Conservation (phyloP, 2,113 vertebrate species). For the Nibea albiflora region DNA sequence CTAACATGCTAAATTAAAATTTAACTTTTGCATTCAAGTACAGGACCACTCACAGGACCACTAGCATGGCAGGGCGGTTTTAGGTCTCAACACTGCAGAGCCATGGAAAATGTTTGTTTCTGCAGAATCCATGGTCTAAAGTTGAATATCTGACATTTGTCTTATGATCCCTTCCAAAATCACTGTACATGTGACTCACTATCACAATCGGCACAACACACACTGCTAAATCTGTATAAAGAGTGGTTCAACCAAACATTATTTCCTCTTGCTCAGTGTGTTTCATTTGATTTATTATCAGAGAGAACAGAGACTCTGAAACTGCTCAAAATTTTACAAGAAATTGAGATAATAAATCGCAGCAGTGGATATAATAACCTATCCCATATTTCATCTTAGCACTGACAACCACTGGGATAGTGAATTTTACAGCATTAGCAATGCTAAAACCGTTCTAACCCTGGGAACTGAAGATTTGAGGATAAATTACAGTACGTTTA, state of each 20-base stretch:
- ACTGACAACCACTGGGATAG: neutral
- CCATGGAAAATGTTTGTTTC: too few species aligned
- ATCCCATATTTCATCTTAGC: neutral
- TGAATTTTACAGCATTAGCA: constrained; percentile 6
- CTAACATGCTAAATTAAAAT: too few species aligned
- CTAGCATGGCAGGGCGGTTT: too few species aligned
- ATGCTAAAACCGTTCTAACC: neutral
- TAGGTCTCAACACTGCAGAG: too few species aligned
- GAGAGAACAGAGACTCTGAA: neutral
- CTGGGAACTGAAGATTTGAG: neutral
- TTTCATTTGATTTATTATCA: neutral
- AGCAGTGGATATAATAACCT: neutral
- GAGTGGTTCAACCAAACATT: neutral
- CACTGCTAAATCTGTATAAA: neutral
- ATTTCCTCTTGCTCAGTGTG: neutral
- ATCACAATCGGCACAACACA: neutral
- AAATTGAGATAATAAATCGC: neutral
- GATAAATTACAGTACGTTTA: neutral
- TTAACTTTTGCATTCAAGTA: too few species aligned
- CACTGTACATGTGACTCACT: neutral
- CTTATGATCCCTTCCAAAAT: neutral
- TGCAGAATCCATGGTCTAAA: too few species aligned
- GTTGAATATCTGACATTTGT: too few species aligned
- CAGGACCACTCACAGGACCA: too few species aligned
- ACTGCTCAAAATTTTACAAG: neutral